These are phyloP conservation scores for Coenonympha arcania DNA, from an alignment of 2,888 invertebrate species.

Conservation along the genomic window DNA sequence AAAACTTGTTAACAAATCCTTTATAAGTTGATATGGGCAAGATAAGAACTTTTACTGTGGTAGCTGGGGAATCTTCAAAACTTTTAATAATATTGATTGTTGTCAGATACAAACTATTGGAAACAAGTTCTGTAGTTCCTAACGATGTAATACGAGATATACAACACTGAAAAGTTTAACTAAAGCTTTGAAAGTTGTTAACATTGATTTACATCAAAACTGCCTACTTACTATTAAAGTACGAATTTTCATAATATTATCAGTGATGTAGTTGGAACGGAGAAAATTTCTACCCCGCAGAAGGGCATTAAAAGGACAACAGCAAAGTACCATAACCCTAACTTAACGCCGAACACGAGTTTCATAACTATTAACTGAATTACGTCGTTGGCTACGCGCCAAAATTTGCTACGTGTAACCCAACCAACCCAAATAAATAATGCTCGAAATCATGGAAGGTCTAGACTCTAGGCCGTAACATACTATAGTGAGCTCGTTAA, in stretches of 20 bases:
- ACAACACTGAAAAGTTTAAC: background rate
- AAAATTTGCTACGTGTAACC: background rate
- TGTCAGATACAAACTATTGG: background rate
- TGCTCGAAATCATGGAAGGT: slow-evolving; percentile 4
- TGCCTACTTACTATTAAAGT: no score
- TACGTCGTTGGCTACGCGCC: background rate
- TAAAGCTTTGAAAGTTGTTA: no score
- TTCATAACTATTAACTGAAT: no score
- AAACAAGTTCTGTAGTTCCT: background rate
- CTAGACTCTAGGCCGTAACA: slow-evolving; percentile 12
- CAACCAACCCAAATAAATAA: slow-evolving; percentile 8
- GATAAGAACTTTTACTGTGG: no score
- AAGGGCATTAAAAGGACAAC: no score
- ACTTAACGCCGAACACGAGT: background rate
- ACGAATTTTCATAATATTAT: no score
- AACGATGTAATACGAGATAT: background rate
- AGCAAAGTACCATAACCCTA: no score
- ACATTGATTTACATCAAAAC: no score
- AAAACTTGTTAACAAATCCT: background rate
- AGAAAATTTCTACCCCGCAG: background rate
- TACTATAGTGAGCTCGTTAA: slow-evolving; percentile 24
- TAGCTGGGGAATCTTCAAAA: background rate
- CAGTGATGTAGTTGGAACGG: background rate
- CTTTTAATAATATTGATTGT: background rate
- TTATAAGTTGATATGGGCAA: no score